A percentile compares a stretch with the other conserved stretches of the same genome.
Evolutionary conservation across 2,888 invertebrate species (phyloP).

Genomic region (Cosmopolites sordidus): DNA sequence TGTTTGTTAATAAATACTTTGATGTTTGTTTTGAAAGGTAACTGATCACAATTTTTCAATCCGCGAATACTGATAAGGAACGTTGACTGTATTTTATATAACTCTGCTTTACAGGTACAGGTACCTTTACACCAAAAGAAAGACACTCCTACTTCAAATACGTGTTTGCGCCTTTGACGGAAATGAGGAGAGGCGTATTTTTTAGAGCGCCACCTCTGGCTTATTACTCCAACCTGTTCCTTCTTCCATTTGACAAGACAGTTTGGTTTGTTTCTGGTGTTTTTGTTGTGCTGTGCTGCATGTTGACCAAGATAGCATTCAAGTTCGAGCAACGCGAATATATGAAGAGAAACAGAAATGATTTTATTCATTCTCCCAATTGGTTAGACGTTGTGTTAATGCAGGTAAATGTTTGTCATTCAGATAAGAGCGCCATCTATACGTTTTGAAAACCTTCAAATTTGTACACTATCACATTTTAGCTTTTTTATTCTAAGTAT

Average conservation of each 20-base stretch:
- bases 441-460: too few relatives aligned
- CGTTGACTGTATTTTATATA: too few relatives aligned
- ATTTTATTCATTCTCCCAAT: slow-evolving; percentile 7
- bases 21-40: too few relatives aligned
- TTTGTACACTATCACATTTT: too few relatives aligned
- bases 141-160: slow-evolving; percentile 15
- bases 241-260: slow-evolving; percentile 12
- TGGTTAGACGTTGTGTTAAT: slow-evolving; percentile 15
- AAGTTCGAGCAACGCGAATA: slow-evolving; percentile 7
- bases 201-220: slow-evolving; percentile 19
- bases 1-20: too few relatives aligned
- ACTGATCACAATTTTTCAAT: too few relatives aligned
- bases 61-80: too few relatives aligned
- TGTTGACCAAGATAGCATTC: slow-evolving; percentile 8
- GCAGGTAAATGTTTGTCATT: slow-evolving; percentile 15
- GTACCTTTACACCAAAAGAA: slow-evolving; percentile 13
- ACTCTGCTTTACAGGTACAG: slow-evolving; percentile 14
- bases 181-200: slow-evolving; percentile 4
- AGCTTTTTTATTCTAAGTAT: too few relatives aligned
- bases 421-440: too few relatives aligned
- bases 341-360: not conserved
- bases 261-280: slow-evolving; percentile 14
- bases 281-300: slow-evolving; percentile 3
- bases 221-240: slow-evolving; percentile 16
- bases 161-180: slow-evolving; percentile 13